Percentiles rank a stretch among this genome's conserved stretches.
These are phyloP conservation scores for Loriculus beryllinus DNA, from an alignment of 2,797 vertebrate genomes.

Conservation along the genomic window DNA sequence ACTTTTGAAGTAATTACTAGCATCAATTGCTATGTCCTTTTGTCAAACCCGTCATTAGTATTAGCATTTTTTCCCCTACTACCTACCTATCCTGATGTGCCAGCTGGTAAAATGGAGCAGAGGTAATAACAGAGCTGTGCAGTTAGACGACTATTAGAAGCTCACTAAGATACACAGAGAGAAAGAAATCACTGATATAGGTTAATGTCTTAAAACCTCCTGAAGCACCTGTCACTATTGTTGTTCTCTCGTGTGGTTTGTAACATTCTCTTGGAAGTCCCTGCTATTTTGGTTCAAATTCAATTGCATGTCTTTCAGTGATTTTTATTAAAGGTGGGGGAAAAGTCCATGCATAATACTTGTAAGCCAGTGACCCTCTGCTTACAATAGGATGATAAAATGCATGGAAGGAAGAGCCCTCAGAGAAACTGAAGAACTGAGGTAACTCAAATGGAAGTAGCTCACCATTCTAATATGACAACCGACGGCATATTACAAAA, in stretches of 20 bases:
- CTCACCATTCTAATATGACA: not conserved
- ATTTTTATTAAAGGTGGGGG: not conserved
- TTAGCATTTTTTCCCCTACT: not conserved
- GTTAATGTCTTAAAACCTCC: not conserved
- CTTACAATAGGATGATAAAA: not conserved
- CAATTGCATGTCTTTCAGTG: not conserved
- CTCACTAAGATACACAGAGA: not conserved
- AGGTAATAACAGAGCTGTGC: not conserved
- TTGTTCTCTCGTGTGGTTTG: not conserved
- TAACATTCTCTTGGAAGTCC: not conserved
- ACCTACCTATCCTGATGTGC: not conserved
- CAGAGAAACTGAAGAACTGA: not conserved
- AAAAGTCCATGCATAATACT: not conserved
- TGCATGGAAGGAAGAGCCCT: not conserved
- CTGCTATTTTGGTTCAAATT: not conserved
- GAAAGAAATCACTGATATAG: not conserved
- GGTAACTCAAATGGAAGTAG: not conserved
- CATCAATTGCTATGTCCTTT: not conserved
- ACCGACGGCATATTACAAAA: not conserved
- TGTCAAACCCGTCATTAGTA: not conserved
- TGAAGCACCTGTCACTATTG: not conserved
- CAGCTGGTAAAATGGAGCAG: not conserved
- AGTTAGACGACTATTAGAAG: not conserved
- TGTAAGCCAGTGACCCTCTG: not conserved
- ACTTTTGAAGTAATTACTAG: not conserved